These are phyloP conservation scores for Penaeus monodon DNA, from an alignment of 2,888 invertebrate genomes.

Conservation along the genomic window DNA sequence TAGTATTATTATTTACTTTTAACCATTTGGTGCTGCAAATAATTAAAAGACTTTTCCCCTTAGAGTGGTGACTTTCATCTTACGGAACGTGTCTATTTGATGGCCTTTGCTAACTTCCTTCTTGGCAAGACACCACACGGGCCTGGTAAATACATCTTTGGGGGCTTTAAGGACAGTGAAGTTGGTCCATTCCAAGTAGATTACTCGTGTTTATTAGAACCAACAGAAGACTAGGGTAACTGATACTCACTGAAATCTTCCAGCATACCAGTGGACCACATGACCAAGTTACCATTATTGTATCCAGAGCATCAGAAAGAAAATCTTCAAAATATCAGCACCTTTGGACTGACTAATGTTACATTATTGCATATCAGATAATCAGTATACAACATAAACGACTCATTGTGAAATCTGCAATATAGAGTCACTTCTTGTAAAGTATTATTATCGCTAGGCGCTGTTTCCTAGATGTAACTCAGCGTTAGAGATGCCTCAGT, in stretches of 20 bases:
- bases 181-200: constrained; percentile 77
- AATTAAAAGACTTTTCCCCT: constrained; percentile 66
- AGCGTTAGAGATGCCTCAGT: background rate
- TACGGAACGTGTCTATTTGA: constrained; percentile 78
- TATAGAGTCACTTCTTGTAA: too few relatives aligned
- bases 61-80: constrained; percentile 80
- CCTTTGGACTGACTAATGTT: background rate
- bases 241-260: background rate
- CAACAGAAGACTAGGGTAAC: constrained; percentile 43
- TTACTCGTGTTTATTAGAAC: constrained; percentile 70
- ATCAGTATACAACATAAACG: too few relatives aligned
- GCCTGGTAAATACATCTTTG: constrained; percentile 81
- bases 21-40: too few relatives aligned
- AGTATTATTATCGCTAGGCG: background rate
- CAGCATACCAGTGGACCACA: background rate
- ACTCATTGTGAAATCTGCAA: too few relatives aligned
- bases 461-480: background rate
- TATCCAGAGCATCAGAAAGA: background rate
- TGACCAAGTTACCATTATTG: background rate
- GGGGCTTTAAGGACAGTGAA: constrained; percentile 69
- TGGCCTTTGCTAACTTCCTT: constrained; percentile 82
- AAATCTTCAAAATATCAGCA: background rate
- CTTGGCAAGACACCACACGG: constrained; percentile 82
- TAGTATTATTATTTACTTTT: constrained; percentile 1
- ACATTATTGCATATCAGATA: background rate